phyloP scores from a whole-genome alignment of 1,140 invertebrate species.

The Pogonomyrmex barbatus region DNA sequence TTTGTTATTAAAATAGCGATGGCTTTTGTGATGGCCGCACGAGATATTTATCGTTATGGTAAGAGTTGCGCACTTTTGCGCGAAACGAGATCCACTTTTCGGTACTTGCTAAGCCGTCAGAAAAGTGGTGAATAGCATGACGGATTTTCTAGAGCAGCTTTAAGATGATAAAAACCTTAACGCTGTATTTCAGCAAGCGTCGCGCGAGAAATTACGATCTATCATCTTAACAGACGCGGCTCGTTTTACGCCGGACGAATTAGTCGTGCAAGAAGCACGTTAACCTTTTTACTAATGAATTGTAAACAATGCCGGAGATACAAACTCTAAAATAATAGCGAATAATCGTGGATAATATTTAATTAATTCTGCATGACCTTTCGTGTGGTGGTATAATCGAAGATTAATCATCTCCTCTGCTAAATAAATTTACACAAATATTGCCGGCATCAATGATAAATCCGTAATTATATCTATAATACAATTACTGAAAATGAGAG shows the following conservation, averaged over 20 bases:
- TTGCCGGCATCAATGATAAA: slow-evolving; percentile 68
- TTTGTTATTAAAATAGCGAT: slow-evolving; percentile 8
- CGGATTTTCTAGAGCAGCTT: slow-evolving; percentile 28
- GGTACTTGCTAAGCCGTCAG: slow-evolving; percentile 38
- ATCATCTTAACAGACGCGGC: slow-evolving; percentile 38
- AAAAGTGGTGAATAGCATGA: slow-evolving; percentile 47
- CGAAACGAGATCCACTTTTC: slow-evolving; percentile 60
- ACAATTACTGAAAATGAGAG: slow-evolving; percentile 49
- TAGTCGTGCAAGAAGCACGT: slow-evolving; percentile 9
- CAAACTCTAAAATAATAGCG: slow-evolving; percentile 12
- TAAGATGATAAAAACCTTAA: slow-evolving; percentile 58
- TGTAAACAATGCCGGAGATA: slow-evolving; percentile 30
- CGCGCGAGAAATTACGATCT: slow-evolving; percentile 48
- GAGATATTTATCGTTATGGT: slow-evolving; percentile 23
- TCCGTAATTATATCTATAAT: slow-evolving; percentile 69
- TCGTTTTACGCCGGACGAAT: slow-evolving; percentile 13
- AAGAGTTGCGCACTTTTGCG: slow-evolving; percentile 41
- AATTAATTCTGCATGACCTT: slow-evolving; percentile 31
- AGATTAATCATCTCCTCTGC: slow-evolving; percentile 43
- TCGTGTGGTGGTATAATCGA: not conserved
- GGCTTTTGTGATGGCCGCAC: not conserved
- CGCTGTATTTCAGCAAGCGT: slow-evolving; percentile 27
- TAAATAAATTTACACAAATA: slow-evolving; percentile 78
- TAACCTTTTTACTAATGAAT: slow-evolving; percentile 27
- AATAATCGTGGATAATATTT: slow-evolving; percentile 18